Percentiles rank a stretch among this genome's conserved stretches.
These are phyloP conservation scores for Linnaemya tessellans DNA, from an alignment of 2,888 invertebrate genomes.

Conservation along the genomic window DNA sequence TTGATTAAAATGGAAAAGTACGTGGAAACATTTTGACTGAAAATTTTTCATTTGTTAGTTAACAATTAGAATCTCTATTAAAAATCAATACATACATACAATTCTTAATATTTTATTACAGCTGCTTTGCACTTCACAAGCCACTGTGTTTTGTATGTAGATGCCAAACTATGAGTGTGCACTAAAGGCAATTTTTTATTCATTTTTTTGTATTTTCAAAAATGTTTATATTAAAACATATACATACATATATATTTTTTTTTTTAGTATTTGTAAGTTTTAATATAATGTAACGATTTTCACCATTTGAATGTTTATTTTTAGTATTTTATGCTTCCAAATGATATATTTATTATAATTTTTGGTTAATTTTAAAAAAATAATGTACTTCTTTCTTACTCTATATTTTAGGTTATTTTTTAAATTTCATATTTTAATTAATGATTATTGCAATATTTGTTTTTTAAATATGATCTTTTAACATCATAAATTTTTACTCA, in stretches of 20 bases:
- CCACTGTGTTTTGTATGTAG: slow-evolving; percentile 25
- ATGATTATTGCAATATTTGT: slow-evolving; percentile 65
- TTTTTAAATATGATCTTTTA: slow-evolving; percentile 37
- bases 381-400: slow-evolving; percentile 35
- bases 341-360: slow-evolving; percentile 40
- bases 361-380: slow-evolving; percentile 28
- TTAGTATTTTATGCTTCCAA: slow-evolving; percentile 58
- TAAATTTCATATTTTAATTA: slow-evolving; percentile 48
- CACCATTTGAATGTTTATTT: slow-evolving; percentile 44
- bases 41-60: too few species aligned
- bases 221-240: slow-evolving; percentile 44
- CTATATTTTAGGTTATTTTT: slow-evolving; percentile 18
- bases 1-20: too few species aligned
- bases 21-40: too few species aligned
- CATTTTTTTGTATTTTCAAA: background rate
- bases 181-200: slow-evolving; percentile 27
- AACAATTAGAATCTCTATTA: too few species aligned
- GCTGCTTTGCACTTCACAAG: background rate
- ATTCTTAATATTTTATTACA: background rate
- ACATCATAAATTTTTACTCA: slow-evolving; percentile 62
- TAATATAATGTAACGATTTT: slow-evolving; percentile 50
- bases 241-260: slow-evolving; percentile 18
- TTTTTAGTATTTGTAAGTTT: slow-evolving; percentile 58
- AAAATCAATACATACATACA: too few species aligned
- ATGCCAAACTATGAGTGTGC: background rate